Evolutionary conservation across 1,140 invertebrate genomes (phyloP).

Genomic region (Panagrolaimus sp.): DNA sequence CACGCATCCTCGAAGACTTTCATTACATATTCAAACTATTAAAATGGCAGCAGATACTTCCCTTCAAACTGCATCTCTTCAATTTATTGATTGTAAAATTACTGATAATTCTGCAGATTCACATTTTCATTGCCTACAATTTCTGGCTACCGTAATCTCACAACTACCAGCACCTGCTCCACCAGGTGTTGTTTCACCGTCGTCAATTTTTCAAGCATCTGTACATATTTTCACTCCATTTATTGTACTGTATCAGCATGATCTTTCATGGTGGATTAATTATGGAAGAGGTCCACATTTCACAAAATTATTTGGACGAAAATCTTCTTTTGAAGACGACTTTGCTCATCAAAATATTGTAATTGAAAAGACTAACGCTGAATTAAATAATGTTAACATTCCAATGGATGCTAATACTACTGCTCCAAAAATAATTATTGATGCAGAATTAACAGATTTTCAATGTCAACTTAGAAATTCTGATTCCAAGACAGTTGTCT

Average conservation of each 20-base stretch:
- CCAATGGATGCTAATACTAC: constrained; percentile 26
- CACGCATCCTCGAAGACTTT: constrained; percentile 17
- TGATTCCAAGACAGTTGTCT: constrained; percentile 17
- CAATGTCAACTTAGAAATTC: constrained; percentile 19
- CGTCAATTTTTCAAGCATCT: background rate
- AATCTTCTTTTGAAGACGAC: background rate
- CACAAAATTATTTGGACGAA: background rate
- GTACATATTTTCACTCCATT: constrained; percentile 1
- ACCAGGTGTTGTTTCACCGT: background rate
- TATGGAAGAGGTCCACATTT: constrained; percentile 19
- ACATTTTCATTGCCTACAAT: constrained; percentile 6
- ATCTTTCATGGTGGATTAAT: constrained; percentile 37
- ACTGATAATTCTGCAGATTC: constrained; percentile 26
- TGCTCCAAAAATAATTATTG: background rate
- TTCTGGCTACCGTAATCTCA: background rate
- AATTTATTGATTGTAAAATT: constrained; percentile 29
- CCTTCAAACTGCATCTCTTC: constrained; percentile 10
- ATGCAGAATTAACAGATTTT: constrained; percentile 27
- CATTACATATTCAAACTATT: constrained; percentile 11
- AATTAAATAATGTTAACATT: constrained; percentile 6
- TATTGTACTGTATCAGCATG: constrained; percentile 23
- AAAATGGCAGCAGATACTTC: constrained; percentile 15
- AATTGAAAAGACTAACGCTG: too few species aligned
- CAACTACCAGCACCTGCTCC: background rate
- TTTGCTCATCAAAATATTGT: background rate